A percentile compares a stretch with the other conserved stretches of the same genome.
phyloP scores from a whole-genome alignment of 2,113 vertebrate species.

The Odocoileus virginianus region DNA sequence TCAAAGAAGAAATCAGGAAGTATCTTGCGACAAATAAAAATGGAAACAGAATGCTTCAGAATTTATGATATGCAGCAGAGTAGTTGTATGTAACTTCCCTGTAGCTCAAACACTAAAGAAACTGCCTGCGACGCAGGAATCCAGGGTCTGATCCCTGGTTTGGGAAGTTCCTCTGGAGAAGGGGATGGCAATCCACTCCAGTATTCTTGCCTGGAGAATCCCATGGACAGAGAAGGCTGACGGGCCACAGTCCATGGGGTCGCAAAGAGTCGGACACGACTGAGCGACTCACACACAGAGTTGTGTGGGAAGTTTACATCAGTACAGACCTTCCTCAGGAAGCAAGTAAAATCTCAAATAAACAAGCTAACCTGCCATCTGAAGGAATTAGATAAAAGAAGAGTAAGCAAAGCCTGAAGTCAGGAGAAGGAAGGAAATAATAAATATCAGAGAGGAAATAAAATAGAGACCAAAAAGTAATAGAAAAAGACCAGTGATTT shows the following conservation, averaged over 20 bases:
- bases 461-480: neutral
- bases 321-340: neutral
- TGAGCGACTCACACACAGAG: neutral
- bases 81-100: neutral
- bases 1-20: neutral
- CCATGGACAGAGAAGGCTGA: neutral
- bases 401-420: neutral
- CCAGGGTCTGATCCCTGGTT: neutral
- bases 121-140: neutral
- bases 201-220: neutral
- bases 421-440: neutral
- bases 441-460: neutral
- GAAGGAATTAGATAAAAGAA: neutral
- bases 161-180: neutral
- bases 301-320: neutral
- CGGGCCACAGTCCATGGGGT: accelerated
- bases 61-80: neutral
- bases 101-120: neutral
- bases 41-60: neutral
- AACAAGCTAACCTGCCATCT: neutral
- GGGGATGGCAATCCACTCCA: neutral
- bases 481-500: neutral
- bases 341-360: neutral
- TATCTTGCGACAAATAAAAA: neutral
- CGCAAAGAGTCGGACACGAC: neutral